Evolutionary conservation across 2,797 vertebrate species (phyloP), one percentile per base, ranked within the genome.

Genomic region (Fistularia commersonii): DNA sequence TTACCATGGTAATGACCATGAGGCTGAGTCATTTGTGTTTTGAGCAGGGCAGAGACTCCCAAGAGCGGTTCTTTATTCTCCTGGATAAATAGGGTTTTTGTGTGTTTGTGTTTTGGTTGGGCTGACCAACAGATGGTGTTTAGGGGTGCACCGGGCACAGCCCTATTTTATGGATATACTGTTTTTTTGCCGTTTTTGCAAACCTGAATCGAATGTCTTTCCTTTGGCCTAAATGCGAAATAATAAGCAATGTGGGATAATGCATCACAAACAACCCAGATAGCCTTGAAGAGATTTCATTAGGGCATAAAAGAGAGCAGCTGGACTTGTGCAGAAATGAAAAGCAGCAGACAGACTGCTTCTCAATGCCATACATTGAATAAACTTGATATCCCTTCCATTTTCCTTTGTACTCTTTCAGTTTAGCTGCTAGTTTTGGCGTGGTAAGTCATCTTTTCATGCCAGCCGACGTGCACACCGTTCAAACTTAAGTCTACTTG

Each of bases 21-120:
- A 38, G 46, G 41, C 54, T 74, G 61, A 63, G 58, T 66, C 51
- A 59, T 61, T 55, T 58, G 48, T 67, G 47, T 60, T 41, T 61
- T 46, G 8, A 66, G 49, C 34, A 32, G 15, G 38, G 32, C 44
- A 64, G 39, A 61, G 52, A 34, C 53, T 47, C 48, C 41, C 11
- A 46, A 51, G 13, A 65, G 34, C 31, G 61, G n/a, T 44, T 45
- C 32, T 15, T 51, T 12, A 44, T 54, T 41, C 44, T 58, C 60
- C 12, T 40, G 13, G 40, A 50, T 57, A 53, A 56, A 48, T 41
- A 13, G n/a, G 2, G 13, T 15, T 59, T 46, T 46, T 10, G 1
- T 38, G 32, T 36, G 38, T 57, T 8, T 13, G 8, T 11, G 45
- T 13, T 6, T 45, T 8, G 35, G 12, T 15, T 32, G 7, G 13